Conservation (phyloP, 2,888 invertebrate species). For the Cephus runcator region DNA sequence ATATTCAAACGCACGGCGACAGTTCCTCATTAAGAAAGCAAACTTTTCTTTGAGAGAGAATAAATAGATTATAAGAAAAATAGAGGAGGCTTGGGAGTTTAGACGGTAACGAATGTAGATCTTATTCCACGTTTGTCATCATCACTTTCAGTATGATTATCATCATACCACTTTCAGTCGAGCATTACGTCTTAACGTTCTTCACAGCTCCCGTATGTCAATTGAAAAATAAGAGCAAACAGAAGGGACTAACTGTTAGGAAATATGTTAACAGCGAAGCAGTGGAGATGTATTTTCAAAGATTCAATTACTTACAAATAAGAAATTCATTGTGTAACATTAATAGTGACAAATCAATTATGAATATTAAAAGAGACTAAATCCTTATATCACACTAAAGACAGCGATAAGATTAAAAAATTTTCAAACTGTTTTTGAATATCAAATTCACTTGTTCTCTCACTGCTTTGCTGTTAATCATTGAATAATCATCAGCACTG, state of each 20-base stretch:
- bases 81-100: neutral
- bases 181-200: neutral
- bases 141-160: neutral
- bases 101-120: neutral
- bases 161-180: neutral
- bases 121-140: neutral
- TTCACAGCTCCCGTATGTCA: neutral
- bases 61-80: neutral
- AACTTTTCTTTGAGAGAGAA: neutral
- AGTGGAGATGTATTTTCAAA: neutral
- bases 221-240: neutral
- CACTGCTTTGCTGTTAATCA: neutral
- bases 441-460: neutral
- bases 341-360: neutral
- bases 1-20: neutral
- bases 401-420: neutral
- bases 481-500: neutral
- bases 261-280: neutral
- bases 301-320: neutral
- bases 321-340: neutral
- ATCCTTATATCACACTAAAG: neutral
- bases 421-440: neutral
- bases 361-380: too few relatives aligned
- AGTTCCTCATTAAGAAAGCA: neutral
- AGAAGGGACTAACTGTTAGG: neutral